These are phyloP conservation scores for Apis laboriosa DNA, from an alignment of 1,140 invertebrate species.

Conservation along the genomic window DNA sequence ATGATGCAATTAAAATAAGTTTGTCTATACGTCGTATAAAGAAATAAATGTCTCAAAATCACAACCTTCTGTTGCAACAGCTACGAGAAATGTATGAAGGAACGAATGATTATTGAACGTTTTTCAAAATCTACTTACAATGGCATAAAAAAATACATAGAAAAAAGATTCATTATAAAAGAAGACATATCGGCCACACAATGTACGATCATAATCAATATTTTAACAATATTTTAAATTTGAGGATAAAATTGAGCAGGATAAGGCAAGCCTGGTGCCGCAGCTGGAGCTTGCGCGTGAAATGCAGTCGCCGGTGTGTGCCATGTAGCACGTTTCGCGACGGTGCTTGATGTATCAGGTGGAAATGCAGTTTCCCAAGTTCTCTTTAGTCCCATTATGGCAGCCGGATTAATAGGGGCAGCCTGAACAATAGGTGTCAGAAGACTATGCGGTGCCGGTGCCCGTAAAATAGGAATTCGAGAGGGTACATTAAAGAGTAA, in stretches of 20 bases:
- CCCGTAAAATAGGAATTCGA: slow-evolving; percentile 78
- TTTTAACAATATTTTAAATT: slow-evolving; percentile 53
- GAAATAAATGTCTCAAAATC: slow-evolving; percentile 25
- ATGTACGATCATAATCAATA: neutral
- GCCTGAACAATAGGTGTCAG: slow-evolving; percentile 77
- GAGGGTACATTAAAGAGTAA: slow-evolving; percentile 77
- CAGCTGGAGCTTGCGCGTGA: slow-evolving; percentile 65
- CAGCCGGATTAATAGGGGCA: slow-evolving; percentile 73
- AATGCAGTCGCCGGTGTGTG: slow-evolving; percentile 74
- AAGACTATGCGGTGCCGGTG: slow-evolving; percentile 76
- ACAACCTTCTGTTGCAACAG: neutral
- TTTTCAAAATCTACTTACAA: neutral
- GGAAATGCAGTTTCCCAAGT: slow-evolving; percentile 80
- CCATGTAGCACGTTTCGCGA: slow-evolving; percentile 75
- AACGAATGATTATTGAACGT: neutral
- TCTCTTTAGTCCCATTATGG: slow-evolving; percentile 81
- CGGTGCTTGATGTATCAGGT: slow-evolving; percentile 66
- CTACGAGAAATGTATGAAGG: neutral
- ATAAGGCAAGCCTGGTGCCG: slow-evolving; percentile 73
- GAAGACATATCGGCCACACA: neutral
- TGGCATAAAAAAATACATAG: neutral
- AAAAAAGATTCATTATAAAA: neutral
- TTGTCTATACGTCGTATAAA: neutral
- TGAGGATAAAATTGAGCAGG: slow-evolving; percentile 80
- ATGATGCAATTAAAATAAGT: neutral